Conservation (phyloP, 53 echinoderm and acorn worm species). For the Astropecten irregularis region DNA sequence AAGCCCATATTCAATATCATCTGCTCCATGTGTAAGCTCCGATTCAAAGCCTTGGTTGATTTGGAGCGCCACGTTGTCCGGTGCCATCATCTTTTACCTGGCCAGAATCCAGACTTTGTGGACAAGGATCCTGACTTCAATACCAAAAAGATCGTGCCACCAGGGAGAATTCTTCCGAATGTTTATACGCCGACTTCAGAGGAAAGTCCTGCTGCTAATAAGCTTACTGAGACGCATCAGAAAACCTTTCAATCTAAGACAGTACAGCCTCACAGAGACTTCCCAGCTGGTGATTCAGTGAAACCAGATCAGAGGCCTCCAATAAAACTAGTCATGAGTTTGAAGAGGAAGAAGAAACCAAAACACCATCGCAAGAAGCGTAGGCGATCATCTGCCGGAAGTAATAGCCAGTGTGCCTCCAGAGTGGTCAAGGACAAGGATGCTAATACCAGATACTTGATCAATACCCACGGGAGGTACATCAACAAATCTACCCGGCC, state of each 20-base stretch:
- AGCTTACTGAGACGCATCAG: background rate
- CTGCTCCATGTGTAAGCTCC: conserved; percentile 55
- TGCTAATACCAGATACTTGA: conserved; percentile 80
- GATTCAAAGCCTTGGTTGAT: conserved; percentile 53
- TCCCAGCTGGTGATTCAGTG: background rate
- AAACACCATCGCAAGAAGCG: conserved; percentile 45
- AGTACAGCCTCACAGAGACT: background rate
- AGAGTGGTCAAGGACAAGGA: conserved; percentile 74
- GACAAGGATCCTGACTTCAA: background rate
- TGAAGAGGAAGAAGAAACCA: conserved; percentile 38
- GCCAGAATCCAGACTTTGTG: conserved; percentile 28
- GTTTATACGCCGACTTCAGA: background rate
- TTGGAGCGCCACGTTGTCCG: conserved; percentile 36
- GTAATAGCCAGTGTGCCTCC: background rate
- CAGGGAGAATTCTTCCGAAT: background rate
- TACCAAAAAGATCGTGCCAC: background rate
- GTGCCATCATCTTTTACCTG: conserved; percentile 30
- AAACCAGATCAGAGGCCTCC: background rate
- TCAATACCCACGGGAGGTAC: conserved; percentile 70
- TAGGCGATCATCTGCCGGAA: conserved; percentile 49
- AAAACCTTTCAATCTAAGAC: background rate
- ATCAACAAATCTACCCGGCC: conserved; percentile 73
- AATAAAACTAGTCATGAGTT: conserved; percentile 19
- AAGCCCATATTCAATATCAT: conserved; percentile 46
- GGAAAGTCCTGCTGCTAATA: background rate